A percentile compares a stretch with the other conserved stretches of the same genome.
Evolutionary conservation across 2,113 vertebrate genomes (phyloP).

Genomic region (Callipepla californica): DNA sequence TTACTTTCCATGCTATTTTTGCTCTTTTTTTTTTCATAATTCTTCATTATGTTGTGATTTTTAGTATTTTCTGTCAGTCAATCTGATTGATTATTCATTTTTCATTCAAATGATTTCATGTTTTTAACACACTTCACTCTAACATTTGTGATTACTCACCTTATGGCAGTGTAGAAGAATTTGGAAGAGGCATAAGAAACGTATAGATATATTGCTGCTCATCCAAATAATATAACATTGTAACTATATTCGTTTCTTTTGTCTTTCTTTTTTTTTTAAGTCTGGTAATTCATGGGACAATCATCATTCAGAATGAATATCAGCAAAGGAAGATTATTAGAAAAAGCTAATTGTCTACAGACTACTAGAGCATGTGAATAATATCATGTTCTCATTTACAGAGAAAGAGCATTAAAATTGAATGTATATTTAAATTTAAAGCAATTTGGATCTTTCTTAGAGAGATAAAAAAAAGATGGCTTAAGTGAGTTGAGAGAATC

Average conservation of each 20-base stretch:
- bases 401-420: background rate
- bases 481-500: background rate
- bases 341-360: constrained; percentile 3
- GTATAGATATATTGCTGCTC: background rate
- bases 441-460: background rate
- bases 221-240: background rate
- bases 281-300: background rate
- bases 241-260: background rate
- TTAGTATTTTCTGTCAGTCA: background rate
- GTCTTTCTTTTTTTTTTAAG: background rate
- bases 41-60: background rate
- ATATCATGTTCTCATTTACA: background rate
- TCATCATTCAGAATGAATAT: constrained; percentile 4
- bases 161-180: background rate
- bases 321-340: background rate
- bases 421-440: constrained; percentile 16
- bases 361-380: background rate
- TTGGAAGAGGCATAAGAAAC: background rate
- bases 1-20: background rate
- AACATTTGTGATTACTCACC: background rate
- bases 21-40: background rate
- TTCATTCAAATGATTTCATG: background rate
- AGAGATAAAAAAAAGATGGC: background rate
- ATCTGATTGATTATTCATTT: background rate
- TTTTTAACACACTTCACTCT: background rate